Percentiles rank a stretch among this genome's conserved stretches.
Conservation (phyloP, 1,140 invertebrate genomes). For the Magallana ariakensis region DNA sequence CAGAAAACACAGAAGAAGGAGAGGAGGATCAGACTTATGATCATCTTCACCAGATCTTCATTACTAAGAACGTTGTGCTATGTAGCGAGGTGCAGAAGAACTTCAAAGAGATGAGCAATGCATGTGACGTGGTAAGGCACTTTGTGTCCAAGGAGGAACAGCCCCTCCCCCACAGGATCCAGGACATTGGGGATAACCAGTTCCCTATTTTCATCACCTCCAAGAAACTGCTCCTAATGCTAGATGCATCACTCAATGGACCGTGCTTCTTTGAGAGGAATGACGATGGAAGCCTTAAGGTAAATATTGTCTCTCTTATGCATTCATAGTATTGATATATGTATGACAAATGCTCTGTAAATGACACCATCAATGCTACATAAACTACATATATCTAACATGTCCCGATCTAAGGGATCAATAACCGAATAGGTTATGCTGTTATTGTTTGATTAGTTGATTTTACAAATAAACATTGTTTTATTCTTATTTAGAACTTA, state of each 20-base stretch:
- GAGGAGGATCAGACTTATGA: constrained; percentile 46
- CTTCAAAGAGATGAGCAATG: constrained; percentile 70
- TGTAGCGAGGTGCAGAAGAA: constrained; percentile 75
- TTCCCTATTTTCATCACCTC: constrained; percentile 74
- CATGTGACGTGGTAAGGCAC: constrained; percentile 48
- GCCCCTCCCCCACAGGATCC: constrained; percentile 61
- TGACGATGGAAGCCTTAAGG: constrained; percentile 65
- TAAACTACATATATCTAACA: no score
- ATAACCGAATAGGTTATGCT: no score
- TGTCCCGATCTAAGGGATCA: no score
- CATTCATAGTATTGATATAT: no score
- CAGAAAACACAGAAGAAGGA: constrained; percentile 22
- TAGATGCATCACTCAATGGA: constrained; percentile 67
- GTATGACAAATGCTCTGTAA: neutral
- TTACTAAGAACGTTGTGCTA: constrained; percentile 76
- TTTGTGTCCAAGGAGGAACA: constrained; percentile 55
- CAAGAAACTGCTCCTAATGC: constrained; percentile 65
- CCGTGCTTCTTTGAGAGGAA: constrained; percentile 66
- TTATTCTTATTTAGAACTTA: no score
- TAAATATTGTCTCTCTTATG: no score
- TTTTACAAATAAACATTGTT: no score
- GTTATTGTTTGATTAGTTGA: no score
- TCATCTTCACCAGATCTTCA: constrained; percentile 73
- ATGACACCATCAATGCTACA: no score
- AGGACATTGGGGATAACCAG: constrained; percentile 62